Percentiles rank a stretch among this genome's conserved stretches.
phyloP scores from a whole-genome alignment of 2,113 vertebrate species.

The Ciconia boyciana region DNA sequence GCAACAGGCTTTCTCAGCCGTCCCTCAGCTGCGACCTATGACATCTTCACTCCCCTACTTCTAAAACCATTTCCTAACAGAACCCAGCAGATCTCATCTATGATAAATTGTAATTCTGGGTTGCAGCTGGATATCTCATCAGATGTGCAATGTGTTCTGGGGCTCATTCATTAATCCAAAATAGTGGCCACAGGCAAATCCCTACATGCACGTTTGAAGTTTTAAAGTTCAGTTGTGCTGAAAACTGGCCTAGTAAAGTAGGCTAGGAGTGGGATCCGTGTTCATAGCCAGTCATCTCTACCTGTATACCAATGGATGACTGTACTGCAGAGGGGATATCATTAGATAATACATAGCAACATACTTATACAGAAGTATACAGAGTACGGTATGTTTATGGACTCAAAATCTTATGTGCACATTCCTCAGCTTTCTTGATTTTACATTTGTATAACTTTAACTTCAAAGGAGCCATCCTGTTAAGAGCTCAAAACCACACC shows the following conservation, averaged over 20 bases:
- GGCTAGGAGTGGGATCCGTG: rapidly evolving
- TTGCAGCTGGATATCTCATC: conserved; percentile 51
- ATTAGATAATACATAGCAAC: not conserved
- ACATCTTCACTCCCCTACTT: conserved; percentile 23
- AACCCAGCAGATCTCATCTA: conserved; percentile 17
- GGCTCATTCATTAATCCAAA: conserved; percentile 30
- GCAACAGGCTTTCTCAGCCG: not conserved
- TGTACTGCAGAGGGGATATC: not conserved
- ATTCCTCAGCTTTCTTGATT: not conserved
- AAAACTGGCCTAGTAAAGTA: not conserved
- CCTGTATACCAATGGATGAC: not conserved
- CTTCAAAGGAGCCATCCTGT: not conserved
- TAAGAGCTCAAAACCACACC: not conserved
- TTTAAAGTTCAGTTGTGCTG: not conserved
- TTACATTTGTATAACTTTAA: not conserved
- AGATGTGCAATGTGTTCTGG: not conserved
- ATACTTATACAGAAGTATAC: not conserved
- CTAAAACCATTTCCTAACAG: conserved; percentile 38
- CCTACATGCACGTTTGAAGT: not conserved
- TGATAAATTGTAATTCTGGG: conserved; percentile 30
- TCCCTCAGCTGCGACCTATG: conserved; percentile 35
- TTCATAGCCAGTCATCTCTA: not conserved
- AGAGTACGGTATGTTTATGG: not conserved
- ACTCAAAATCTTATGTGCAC: not conserved
- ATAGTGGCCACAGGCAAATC: not conserved